Base-by-base conservation (phyloP, 2,888 invertebrate species). In the Microchrysa polita region DNA sequence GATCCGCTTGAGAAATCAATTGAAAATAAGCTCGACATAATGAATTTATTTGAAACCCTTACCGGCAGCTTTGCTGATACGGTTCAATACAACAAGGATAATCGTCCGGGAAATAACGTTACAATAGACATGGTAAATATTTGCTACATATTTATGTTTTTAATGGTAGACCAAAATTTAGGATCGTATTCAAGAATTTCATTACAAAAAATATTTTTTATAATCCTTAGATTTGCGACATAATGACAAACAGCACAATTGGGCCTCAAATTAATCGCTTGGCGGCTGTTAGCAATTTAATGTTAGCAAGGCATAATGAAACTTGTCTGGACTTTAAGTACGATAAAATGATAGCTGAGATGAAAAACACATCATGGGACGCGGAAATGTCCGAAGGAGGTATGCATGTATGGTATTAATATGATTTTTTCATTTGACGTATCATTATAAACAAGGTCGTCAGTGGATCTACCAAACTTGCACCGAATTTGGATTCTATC, bases 391-490 rank as follows among this genome's bases (percentile, higher is more conserved):
- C 88, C 83, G 80, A 79, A 27, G 83, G 83, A 52, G 67, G 75
- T 72, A n/a, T 40, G 63, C 20, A 27, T 14, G 2, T 18, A 22
- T 23, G 7, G 2, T n/a, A 48, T 48, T 12, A 48, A 48, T 48
- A n/a, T n/a, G 48, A 42, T 9, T 12, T n/a, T n/a, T 48, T 48
- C 2, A 48, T n/a, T 42, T 12, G 12, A 42, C 42, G 14, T 48
- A 34, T 5, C 14, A 48, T 42, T 42, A 9, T n/a, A 48, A 48
- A n/a, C 12, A 7, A 48, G 92, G 87, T 77, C 91, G 97, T 0
- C 94, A 94, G 80, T 97, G 97, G 97, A 91, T 89, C 74, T 97
- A 96, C 83, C 97, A 97, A 85, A 97, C 97, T 0, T 98, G 97
- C 82, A 95, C 93, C 0, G 98, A 98, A 83, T 98, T 97, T 82